A percentile compares a stretch with the other conserved stretches of the same genome.
phyloP scores from a whole-genome alignment of 1,140 invertebrate species.

The Whitmania pigra region DNA sequence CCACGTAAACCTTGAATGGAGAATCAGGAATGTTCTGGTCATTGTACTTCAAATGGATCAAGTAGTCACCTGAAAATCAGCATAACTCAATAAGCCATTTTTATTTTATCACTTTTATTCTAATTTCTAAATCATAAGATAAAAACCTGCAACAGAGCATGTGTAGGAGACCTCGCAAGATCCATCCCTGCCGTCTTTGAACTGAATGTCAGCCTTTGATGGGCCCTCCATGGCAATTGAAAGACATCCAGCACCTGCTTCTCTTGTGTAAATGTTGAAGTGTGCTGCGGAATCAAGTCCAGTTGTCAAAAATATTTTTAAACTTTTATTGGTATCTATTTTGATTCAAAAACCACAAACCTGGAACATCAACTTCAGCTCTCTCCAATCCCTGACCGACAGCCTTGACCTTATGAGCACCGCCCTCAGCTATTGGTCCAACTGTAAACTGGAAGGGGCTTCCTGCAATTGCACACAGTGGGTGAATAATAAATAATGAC shows the following conservation, averaged over 20 bases:
- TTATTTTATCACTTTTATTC: too few species aligned
- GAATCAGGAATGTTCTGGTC: conserved; percentile 96
- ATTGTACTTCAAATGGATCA: conserved; percentile 91
- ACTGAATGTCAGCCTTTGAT: conserved; percentile 91
- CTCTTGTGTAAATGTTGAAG: conserved; percentile 95
- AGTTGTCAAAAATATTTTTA: conserved; percentile 13
- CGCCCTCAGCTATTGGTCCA: conserved; percentile 64
- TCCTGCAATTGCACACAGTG: conserved; percentile 30
- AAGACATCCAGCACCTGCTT: conserved; percentile 85
- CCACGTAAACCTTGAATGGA: conserved; percentile 86
- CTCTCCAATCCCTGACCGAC: conserved; percentile 83
- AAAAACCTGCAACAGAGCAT: conserved; percentile 69
- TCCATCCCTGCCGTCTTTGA: conserved; percentile 73
- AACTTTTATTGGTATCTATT: not conserved
- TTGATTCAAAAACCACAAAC: conserved; percentile 36
- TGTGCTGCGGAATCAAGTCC: conserved; percentile 46
- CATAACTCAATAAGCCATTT: not conserved
- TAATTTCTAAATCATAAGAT: not conserved
- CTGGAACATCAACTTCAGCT: conserved; percentile 60
- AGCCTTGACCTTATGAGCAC: conserved; percentile 62
- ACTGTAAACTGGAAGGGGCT: conserved; percentile 51
- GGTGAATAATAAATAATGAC: too few species aligned
- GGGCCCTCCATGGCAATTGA: conserved; percentile 92
- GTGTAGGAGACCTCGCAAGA: conserved; percentile 82
- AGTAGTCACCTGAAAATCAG: conserved; percentile 70